A percentile compares a stretch with the other conserved stretches of the same genome.
Conservation (phyloP, 2,113 vertebrate species). For the Lasiurus borealis region DNA sequence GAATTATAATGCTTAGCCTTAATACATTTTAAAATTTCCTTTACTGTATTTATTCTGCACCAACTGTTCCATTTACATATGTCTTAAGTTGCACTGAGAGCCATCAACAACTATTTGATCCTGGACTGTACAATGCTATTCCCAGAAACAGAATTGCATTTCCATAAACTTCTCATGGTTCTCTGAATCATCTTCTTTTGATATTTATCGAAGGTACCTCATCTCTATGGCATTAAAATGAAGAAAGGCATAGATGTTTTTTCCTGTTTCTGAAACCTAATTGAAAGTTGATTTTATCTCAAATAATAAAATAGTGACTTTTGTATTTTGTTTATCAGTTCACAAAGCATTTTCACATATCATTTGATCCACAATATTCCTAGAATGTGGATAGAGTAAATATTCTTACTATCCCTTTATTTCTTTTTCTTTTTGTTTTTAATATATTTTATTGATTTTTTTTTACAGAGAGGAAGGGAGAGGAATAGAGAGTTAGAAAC, state of each 20-base stretch:
- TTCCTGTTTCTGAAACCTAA: constrained; percentile 41
- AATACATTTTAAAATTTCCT: background rate
- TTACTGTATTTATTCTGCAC: constrained; percentile 30
- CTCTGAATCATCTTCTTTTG: constrained; percentile 38
- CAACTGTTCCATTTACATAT: background rate
- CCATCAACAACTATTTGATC: background rate
- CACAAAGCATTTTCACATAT: background rate
- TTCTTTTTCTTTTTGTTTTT: background rate
- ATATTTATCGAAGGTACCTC: constrained; percentile 37
- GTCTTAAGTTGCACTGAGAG: background rate
- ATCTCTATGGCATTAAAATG: constrained; percentile 41
- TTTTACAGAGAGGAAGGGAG: too few relatives aligned
- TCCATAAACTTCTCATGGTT: constrained; percentile 30
- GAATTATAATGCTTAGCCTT: background rate
- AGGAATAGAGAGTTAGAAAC: too few relatives aligned
- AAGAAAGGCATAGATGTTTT: background rate
- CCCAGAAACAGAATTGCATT: constrained; percentile 52
- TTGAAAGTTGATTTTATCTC: background rate
- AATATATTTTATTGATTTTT: too few relatives aligned
- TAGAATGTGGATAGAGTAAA: background rate
- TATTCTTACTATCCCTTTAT: background rate
- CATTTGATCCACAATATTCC: background rate
- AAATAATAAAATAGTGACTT: constrained; percentile 12
- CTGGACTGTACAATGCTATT: background rate
- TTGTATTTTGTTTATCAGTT: constrained; percentile 40